Conservation (phyloP, 1,140 invertebrate species). For the Micrasema minimum region DNA sequence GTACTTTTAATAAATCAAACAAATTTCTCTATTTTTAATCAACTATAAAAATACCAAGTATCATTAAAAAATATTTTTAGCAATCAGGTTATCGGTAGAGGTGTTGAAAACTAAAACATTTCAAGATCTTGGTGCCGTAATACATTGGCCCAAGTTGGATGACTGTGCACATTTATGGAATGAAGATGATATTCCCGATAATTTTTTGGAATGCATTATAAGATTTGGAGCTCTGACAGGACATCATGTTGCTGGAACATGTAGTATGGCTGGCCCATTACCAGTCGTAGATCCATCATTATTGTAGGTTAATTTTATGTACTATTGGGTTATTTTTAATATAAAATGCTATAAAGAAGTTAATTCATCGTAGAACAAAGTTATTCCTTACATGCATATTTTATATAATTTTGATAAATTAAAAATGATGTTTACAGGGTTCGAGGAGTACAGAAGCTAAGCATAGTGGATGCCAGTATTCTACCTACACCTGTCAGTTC, state of each 20-base stretch:
- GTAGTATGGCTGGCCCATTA: slow-evolving; percentile 67
- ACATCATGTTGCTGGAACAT: slow-evolving; percentile 77
- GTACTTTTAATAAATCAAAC: too few species aligned
- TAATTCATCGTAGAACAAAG: too few species aligned
- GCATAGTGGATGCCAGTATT: slow-evolving; percentile 78
- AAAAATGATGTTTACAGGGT: slow-evolving; percentile 65
- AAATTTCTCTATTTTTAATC: too few species aligned
- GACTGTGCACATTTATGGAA: slow-evolving; percentile 67
- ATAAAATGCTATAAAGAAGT: too few species aligned
- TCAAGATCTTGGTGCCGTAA: slow-evolving; percentile 68
- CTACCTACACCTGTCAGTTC: slow-evolving; percentile 75
- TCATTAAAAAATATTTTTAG: slow-evolving; percentile 57
- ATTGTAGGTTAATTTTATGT: slow-evolving; percentile 61
- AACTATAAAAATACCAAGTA: too few species aligned
- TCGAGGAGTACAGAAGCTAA: slow-evolving; percentile 68
- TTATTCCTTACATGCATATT: too few species aligned
- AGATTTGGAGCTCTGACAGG: slow-evolving; percentile 72
- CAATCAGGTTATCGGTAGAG: slow-evolving; percentile 69
- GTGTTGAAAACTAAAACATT: slow-evolving; percentile 70
- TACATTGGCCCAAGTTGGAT: slow-evolving; percentile 73
- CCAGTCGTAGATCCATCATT: slow-evolving; percentile 70
- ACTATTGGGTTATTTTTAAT: too few species aligned
- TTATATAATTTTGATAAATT: too few species aligned
- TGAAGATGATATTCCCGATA: slow-evolving; percentile 62
- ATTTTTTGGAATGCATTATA: slow-evolving; percentile 75